Base-by-base conservation (phyloP, 2,113 vertebrate genomes). In the Phylloscopus trochiloides region DNA sequence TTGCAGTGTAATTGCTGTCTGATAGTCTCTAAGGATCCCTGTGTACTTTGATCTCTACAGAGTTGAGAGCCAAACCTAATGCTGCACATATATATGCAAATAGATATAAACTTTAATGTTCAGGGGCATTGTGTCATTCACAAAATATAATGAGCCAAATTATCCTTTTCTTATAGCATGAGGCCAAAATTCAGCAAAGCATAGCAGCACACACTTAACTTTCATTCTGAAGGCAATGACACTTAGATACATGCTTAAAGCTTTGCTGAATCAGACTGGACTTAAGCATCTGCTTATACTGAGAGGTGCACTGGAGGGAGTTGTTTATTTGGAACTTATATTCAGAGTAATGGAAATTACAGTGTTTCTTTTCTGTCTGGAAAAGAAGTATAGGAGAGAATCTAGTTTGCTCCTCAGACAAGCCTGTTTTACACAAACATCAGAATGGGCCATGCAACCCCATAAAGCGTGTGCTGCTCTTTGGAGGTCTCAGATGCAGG, bases 131-230 rank as follows among this genome's bases (percentile, higher is more conserved):
- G 94, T 96, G 96, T 96, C 88, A 88, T 96, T 95, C 92, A 90
- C 94, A 90, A 96, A 95, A 86, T 86, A 94, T 88, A 96, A 96
- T 90, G 82, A 97, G 90, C 55, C 75, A 86, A 92, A 96, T 96
- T 93, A 94, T 90, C 85, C 36, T 86, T 90, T 97, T 92, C 92
- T 93, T 93, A 45, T 17, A 84, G 59, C 7, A 1, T 59, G 72
- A 93, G 68, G 88, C 94, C 96, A 93, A 95, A 95, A 96, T 93
- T 92, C 82, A 95, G 82, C 88, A 94, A 94, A 92, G 93, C 88
- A 90, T 91, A 92, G 90, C 94, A 84, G 82, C 57, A 72, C 48
- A 26, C 73, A 55, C 82, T 95, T 88, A 90, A 88, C 88, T 84
- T 95, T 90, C 51, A 91, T 88, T 90, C 76, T 80, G 82, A 86